Percentiles rank a stretch among this genome's conserved stretches.
phyloP scores from a whole-genome alignment of 2,797 vertebrate genomes.

The Aeoliscus strigatus region DNA sequence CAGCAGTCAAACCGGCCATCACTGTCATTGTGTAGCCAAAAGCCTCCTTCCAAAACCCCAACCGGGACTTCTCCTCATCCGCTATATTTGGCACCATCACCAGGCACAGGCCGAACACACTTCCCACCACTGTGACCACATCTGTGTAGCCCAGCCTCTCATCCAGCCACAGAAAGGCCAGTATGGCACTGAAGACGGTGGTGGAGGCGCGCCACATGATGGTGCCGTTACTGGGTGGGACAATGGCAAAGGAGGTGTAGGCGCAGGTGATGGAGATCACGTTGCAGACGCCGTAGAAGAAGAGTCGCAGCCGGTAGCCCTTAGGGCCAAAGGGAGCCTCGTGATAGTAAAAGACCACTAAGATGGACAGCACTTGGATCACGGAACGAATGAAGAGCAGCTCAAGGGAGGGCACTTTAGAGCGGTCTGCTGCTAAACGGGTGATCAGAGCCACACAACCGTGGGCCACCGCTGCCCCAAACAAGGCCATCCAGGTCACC shows the following conservation, averaged over 20 bases:
- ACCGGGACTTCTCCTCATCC: constrained; percentile 84
- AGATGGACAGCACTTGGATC: constrained; percentile 89
- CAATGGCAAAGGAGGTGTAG: constrained; percentile 95
- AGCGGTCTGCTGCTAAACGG: constrained; percentile 89
- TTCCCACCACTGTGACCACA: constrained; percentile 85
- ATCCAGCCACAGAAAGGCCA: constrained; percentile 91
- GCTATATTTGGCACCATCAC: constrained; percentile 95
- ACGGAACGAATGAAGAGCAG: constrained; percentile 96
- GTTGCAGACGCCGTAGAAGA: constrained; percentile 95
- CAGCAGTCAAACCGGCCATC: constrained; percentile 93
- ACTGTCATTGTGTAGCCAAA: constrained; percentile 98
- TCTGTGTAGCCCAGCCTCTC: constrained; percentile 89
- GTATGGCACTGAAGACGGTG: constrained; percentile 91
- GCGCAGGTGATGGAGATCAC: constrained; percentile 98
- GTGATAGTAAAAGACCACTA: constrained; percentile 88
- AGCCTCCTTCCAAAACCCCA: constrained; percentile 94
- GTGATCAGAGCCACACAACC: constrained; percentile 95
- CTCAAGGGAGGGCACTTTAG: constrained; percentile 96
- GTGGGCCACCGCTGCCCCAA: constrained; percentile 90
- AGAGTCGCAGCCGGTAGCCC: constrained; percentile 89
- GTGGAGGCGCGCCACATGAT: constrained; percentile 98
- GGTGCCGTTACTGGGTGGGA: constrained; percentile 95
- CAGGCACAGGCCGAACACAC: constrained; percentile 90
- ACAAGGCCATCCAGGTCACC: constrained; percentile 91
- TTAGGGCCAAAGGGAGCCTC: constrained; percentile 92